A percentile compares a stretch with the other conserved stretches of the same genome.
Evolutionary conservation across 1,140 invertebrate species (phyloP).

Genomic region (Drosophila miranda): DNA sequence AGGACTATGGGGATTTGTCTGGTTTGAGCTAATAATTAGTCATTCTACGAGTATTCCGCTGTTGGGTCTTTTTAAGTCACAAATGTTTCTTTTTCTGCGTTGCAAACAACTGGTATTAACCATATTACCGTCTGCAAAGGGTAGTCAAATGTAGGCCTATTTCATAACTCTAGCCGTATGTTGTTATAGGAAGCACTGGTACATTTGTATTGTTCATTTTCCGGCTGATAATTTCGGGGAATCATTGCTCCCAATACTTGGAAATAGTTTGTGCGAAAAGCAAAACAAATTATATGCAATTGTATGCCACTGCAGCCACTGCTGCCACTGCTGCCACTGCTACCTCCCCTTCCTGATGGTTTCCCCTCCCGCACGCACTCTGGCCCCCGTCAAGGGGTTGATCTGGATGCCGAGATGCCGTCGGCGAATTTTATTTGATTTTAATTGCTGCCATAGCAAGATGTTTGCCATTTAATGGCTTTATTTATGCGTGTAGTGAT

Average conservation of each 20-base stretch:
- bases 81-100: too few species aligned
- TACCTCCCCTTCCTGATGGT: slow-evolving; percentile 19
- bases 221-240: too few species aligned
- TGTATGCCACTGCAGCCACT: not conserved
- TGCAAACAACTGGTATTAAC: too few species aligned
- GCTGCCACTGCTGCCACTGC: not conserved
- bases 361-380: too few species aligned
- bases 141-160: slow-evolving; percentile 8
- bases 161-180: not conserved
- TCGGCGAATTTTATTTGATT: slow-evolving; percentile 70
- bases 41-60: too few species aligned
- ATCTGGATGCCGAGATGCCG: not conserved
- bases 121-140: too few species aligned
- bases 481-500: slow-evolving; percentile 78
- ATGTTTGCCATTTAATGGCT: slow-evolving; percentile 75
- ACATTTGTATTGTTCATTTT: slow-evolving; percentile 9
- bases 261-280: slow-evolving; percentile 5
- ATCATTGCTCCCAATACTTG: slow-evolving; percentile 7
- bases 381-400: too few species aligned
- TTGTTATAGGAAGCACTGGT: slow-evolving; percentile 2
- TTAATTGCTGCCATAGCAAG: slow-evolving; percentile 64
- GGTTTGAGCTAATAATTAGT: too few species aligned
- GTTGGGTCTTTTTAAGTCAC: too few species aligned
- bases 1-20: too few species aligned
- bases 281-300: slow-evolving; percentile 32